These are phyloP conservation scores for Puntigrus tetrazona DNA, from an alignment of 2,113 vertebrate genomes.

Conservation along the genomic window DNA sequence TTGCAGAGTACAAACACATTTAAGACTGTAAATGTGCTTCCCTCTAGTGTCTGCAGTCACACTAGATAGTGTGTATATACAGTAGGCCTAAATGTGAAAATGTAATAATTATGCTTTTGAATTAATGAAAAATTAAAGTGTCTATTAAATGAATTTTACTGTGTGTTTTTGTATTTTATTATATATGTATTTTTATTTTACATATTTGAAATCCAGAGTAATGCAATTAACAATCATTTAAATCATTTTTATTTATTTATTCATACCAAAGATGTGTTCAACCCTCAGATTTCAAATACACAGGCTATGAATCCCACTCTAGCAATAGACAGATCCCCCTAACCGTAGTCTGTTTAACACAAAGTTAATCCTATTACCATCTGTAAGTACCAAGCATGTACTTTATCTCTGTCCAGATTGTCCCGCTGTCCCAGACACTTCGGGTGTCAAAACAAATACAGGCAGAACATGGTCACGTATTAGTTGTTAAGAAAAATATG, in stretches of 20 bases:
- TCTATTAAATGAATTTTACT: no score
- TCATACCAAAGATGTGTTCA: background rate
- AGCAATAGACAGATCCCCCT: conserved; percentile 66
- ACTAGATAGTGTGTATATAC: background rate
- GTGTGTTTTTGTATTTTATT: no score
- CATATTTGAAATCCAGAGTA: no score
- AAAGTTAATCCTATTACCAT: conserved; percentile 87
- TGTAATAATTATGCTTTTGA: no score
- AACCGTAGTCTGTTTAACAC: conserved; percentile 77
- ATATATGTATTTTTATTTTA: no score
- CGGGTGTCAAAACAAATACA: conserved; percentile 70
- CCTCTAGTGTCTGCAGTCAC: conserved; percentile 63
- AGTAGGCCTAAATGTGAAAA: no score
- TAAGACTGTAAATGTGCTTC: conserved; percentile 49
- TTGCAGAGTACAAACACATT: background rate
- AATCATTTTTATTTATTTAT: no score
- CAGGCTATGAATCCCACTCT: conserved; percentile 45
- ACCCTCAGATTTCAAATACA: background rate
- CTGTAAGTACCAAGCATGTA: conserved; percentile 75
- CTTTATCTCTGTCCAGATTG: conserved; percentile 80
- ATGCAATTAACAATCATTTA: no score
- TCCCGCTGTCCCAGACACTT: conserved; percentile 74
- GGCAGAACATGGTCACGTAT: conserved; percentile 49
- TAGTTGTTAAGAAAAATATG: conserved; percentile 66
- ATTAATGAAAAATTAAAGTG: no score